Conservation (phyloP, 2,888 invertebrate species). For the Lepidochitona cinerea region DNA sequence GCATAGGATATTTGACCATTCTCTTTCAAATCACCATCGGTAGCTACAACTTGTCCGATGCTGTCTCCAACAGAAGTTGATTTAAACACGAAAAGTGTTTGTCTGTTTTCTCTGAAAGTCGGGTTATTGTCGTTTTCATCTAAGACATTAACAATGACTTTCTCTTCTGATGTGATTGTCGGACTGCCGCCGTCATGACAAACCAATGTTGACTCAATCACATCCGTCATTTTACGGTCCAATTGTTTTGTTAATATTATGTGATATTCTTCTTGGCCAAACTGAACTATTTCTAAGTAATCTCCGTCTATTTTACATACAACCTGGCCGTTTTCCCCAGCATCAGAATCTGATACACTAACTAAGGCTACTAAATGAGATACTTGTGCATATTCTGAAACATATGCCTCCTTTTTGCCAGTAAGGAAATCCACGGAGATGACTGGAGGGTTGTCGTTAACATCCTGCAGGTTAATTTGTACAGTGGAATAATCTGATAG, state of each 20-base stretch:
- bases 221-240: slow-evolving; percentile 11
- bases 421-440: slow-evolving; percentile 87
- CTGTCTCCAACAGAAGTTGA: background rate
- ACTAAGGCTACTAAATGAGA: slow-evolving; percentile 95
- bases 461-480: slow-evolving; percentile 74
- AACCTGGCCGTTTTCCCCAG: slow-evolving; percentile 46
- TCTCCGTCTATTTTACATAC: slow-evolving; percentile 20
- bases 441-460: slow-evolving; percentile 90
- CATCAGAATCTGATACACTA: slow-evolving; percentile 76
- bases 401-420: slow-evolving; percentile 80
- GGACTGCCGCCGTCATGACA: slow-evolving; percentile 19
- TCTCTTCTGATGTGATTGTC: background rate
- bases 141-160: background rate
- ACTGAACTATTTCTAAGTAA: slow-evolving; percentile 6
- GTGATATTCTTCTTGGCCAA: slow-evolving; percentile 12
- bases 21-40: slow-evolving; percentile 91
- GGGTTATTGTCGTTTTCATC: slow-evolving; percentile 18
- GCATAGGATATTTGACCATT: slow-evolving; percentile 84
- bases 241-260: slow-evolving; percentile 5
- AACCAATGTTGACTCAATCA: slow-evolving; percentile 1
- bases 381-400: slow-evolving; percentile 80
- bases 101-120: background rate
- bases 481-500: no score
- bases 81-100: background rate
- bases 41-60: slow-evolving; percentile 48